phyloP scores from a whole-genome alignment of 35 echinoderm and acorn worm genomes.

The Ptychodera flava region DNA sequence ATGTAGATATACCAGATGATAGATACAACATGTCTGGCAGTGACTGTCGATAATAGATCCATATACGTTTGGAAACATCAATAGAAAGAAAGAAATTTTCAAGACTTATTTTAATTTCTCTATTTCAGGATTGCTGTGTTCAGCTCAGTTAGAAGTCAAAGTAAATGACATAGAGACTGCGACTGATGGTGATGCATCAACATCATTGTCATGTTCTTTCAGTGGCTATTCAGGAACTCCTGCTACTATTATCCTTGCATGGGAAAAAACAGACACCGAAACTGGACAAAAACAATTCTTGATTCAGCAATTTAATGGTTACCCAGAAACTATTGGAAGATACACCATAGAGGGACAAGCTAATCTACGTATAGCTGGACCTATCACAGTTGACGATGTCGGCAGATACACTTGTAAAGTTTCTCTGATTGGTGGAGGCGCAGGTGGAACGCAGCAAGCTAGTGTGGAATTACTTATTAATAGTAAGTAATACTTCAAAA shows the following conservation, averaged over 20 bases:
- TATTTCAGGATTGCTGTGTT: neutral
- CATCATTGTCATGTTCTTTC: neutral
- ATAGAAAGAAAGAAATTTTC: too few species aligned
- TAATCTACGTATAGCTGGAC: neutral
- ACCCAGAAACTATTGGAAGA: neutral
- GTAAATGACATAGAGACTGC: neutral
- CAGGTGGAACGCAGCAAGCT: neutral
- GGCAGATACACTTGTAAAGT: neutral
- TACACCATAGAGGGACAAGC: neutral
- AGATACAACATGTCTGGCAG: too few species aligned
- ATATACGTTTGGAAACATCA: too few species aligned
- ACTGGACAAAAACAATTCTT: neutral
- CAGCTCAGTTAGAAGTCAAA: neutral
- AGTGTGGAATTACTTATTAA: neutral
- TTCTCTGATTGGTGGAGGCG: neutral
- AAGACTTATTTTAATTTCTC: too few species aligned
- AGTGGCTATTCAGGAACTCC: neutral
- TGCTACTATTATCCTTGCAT: neutral
- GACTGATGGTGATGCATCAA: neutral
- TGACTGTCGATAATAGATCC: too few species aligned
- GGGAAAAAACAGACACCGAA: neutral
- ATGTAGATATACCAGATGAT: too few species aligned
- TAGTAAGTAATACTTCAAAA: neutral
- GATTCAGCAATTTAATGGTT: neutral
- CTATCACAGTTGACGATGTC: neutral